Evolutionary conservation across 1,140 invertebrate genomes (phyloP), one percentile per base, ranked within the genome.

Genomic region (Ceratoteleas bidentatus): DNA sequence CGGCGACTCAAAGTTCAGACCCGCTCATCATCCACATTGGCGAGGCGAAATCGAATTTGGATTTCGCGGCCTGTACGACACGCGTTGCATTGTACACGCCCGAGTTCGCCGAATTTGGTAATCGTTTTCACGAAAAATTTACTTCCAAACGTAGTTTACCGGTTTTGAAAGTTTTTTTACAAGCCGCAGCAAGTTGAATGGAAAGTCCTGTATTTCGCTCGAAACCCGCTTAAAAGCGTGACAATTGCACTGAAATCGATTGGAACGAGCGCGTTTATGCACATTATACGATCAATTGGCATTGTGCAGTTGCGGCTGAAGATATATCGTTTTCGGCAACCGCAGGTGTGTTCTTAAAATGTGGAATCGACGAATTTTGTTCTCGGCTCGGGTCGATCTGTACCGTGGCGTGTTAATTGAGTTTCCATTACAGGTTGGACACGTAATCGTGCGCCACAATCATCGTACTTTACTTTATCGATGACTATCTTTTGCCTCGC

Each of bases 341-440:
- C 33, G 80, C 80, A 83, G 74, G 74, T 83, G 74, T 56, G 65
- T 65, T 24, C 11, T 40, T 15, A 69, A 77, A 73, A 75, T 56
- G 60, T 77, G 10, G 36, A 54, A 16, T 53, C 34, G 56, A 68
- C 56, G 50, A 69, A 69, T 74, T 69, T 77, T 11, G 58, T 72
- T 40, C 45, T 57, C 16, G 34, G 34, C 40, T 64, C 43, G 45
- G 32, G 15, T 64, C 52, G 69, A 78, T 79, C 70, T 64, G 52
- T 38, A 53, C 43, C 16, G 53, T 79, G 43, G 75, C 81, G 74
- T 75, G 81, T 78, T 86, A 84, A 86, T 86, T 84, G 78, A 83
- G 82, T 86, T 85, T 85, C 80, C 81, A 84, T 83, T 85, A 83
- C 75, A 83, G 68, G 64, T 61, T 58, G 50, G 61, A 75, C 53